Evolutionary conservation across 1,140 invertebrate species (phyloP).

Genomic region (Leptinotarsa defecta): DNA sequence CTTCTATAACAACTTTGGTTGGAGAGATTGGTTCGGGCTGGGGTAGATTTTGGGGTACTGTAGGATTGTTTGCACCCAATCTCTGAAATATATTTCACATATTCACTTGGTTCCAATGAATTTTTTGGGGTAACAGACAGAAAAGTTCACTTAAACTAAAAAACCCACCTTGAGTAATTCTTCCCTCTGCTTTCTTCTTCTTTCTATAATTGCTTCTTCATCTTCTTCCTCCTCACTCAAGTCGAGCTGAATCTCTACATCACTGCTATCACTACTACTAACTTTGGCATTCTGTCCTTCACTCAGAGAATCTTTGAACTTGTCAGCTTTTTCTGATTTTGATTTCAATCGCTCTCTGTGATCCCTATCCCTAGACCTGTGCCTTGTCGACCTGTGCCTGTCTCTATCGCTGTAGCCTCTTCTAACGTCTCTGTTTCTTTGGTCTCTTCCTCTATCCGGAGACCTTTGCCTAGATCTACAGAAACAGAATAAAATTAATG

Average conservation of each 20-base stretch:
- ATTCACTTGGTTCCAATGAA: no score
- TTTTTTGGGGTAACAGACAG: background rate
- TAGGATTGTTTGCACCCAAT: background rate
- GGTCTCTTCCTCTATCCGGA: constrained; percentile 52
- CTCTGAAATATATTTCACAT: background rate
- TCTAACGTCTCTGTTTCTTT: constrained; percentile 38
- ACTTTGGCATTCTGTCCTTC: constrained; percentile 70
- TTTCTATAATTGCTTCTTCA: constrained; percentile 92
- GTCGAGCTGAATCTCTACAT: constrained; percentile 71
- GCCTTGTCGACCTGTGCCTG: constrained; percentile 48
- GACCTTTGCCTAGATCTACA: constrained; percentile 45
- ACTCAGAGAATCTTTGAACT: constrained; percentile 82
- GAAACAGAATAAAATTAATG: no score
- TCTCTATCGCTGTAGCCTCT: constrained; percentile 56
- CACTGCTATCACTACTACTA: constrained; percentile 68
- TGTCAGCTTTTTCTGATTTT: constrained; percentile 62
- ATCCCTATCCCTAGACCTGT: constrained; percentile 49
- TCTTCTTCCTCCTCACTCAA: constrained; percentile 83
- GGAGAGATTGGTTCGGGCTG: background rate
- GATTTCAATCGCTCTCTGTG: constrained; percentile 44
- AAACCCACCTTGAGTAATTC: constrained; percentile 78
- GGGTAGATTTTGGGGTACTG: background rate
- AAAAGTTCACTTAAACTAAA: background rate
- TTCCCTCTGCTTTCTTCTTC: constrained; percentile 85
- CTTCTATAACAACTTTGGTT: background rate